phyloP scores from a whole-genome alignment of 2,113 vertebrate genomes.

The Prinia subflava region DNA sequence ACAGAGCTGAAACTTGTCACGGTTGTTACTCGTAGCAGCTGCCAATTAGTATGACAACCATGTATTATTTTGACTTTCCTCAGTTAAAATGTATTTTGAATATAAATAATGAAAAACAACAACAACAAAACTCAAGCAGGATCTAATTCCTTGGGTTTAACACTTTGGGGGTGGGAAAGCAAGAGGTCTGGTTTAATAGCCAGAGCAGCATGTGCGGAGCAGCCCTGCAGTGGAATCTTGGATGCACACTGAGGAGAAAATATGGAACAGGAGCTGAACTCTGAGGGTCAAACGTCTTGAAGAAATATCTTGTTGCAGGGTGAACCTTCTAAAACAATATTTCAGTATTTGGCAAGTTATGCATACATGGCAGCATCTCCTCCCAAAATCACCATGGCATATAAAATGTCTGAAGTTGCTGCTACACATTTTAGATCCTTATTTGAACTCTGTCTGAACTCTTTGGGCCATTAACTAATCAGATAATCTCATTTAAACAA shows the following conservation, averaged over 20 bases:
- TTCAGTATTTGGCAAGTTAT: not conserved
- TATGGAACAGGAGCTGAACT: not conserved
- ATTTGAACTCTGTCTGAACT: not conserved
- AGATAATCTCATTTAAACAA: constrained; percentile 19
- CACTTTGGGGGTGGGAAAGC: not conserved
- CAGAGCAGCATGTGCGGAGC: not conserved
- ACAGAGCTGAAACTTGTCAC: constrained; percentile 54
- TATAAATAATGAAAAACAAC: not conserved
- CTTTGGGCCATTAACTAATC: not conserved
- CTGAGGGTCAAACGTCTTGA: not conserved
- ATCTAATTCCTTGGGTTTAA: not conserved
- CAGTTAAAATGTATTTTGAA: constrained; percentile 51
- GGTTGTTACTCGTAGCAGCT: constrained; percentile 51
- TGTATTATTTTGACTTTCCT: constrained; percentile 44
- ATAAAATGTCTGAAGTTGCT: not conserved
- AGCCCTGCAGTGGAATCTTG: not conserved
- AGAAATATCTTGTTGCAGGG: not conserved
- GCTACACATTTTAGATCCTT: not conserved
- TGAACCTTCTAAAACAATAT: not conserved
- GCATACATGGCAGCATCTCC: not conserved
- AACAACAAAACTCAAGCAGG: not conserved
- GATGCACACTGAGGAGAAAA: not conserved
- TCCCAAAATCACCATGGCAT: not conserved
- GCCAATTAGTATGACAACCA: constrained; percentile 47
- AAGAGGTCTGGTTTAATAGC: not conserved